Percentiles rank a stretch among this genome's conserved stretches.
Evolutionary conservation across 2,113 vertebrate species (phyloP).

Genomic region (Calidris pygmaea): DNA sequence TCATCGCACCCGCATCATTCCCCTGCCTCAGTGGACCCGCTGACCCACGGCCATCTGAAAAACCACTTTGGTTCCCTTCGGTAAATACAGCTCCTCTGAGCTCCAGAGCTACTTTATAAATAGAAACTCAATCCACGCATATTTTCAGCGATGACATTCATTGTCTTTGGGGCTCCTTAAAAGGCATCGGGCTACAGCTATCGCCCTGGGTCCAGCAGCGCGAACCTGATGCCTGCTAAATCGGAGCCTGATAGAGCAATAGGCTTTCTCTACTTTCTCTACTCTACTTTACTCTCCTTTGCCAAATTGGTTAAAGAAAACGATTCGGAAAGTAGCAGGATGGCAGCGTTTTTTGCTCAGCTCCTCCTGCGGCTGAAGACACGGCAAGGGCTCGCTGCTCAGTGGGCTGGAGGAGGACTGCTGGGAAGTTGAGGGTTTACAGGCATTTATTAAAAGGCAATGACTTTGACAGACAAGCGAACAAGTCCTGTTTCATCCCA

Average conservation of each 20-base stretch:
- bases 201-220: not conserved
- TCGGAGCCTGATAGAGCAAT: not conserved
- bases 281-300: too few relatives aligned
- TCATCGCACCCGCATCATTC: not conserved
- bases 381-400: not conserved
- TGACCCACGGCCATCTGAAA: not conserved
- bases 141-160: slow-evolving; percentile 71
- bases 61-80: not conserved
- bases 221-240: not conserved
- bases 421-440: not conserved
- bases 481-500: not conserved
- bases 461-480: not conserved
- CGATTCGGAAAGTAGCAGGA: not conserved
- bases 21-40: not conserved
- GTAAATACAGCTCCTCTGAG: not conserved
- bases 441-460: not conserved
- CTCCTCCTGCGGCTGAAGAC: not conserved
- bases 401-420: not conserved
- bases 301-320: not conserved
- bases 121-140: slow-evolving; percentile 72
- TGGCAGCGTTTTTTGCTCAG: not conserved
- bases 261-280: not conserved
- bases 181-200: slow-evolving; percentile 66
- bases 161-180: slow-evolving; percentile 77
- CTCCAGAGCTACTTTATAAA: slow-evolving; percentile 68